Conservation (phyloP, 1,140 invertebrate genomes). For the Drosophila novamexicana region DNA sequence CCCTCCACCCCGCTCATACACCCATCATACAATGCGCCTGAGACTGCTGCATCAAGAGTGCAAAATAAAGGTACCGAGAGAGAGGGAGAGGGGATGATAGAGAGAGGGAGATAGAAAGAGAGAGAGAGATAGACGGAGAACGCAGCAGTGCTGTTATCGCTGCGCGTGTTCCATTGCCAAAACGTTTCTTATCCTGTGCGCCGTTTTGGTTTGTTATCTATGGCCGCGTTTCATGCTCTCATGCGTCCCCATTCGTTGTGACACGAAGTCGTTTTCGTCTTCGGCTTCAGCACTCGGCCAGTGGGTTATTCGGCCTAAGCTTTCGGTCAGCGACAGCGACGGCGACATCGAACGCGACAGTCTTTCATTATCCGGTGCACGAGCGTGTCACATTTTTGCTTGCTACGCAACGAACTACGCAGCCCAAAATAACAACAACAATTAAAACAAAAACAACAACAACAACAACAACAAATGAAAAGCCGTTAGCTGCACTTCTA, state of each 20-base stretch:
- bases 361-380: conserved; percentile 76
- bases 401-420: conserved; percentile 40
- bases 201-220: conserved; percentile 55
- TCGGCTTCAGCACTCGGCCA: conserved; percentile 31
- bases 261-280: conserved; percentile 22
- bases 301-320: conserved; percentile 59
- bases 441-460: conserved; percentile 21
- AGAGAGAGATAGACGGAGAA: conserved; percentile 14
- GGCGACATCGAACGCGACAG: conserved; percentile 37
- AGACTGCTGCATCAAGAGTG: conserved; percentile 49
- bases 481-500: conserved; percentile 32
- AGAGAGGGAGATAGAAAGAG: not conserved
- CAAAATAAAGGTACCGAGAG: too few relatives aligned
- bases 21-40: conserved; percentile 44
- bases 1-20: not conserved
- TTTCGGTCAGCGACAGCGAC: conserved; percentile 30
- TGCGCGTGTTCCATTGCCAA: conserved; percentile 58
- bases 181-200: conserved; percentile 74
- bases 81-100: not conserved
- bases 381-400: conserved; percentile 70
- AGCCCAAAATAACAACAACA: conserved; percentile 35
- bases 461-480: conserved; percentile 26
- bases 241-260: conserved; percentile 10
- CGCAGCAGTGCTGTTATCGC: conserved; percentile 57
- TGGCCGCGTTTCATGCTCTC: conserved; percentile 48